Percentiles rank a stretch among this genome's conserved stretches.
Evolutionary conservation across 2,113 vertebrate species (phyloP).

Genomic region (Colistium nudipinnis): DNA sequence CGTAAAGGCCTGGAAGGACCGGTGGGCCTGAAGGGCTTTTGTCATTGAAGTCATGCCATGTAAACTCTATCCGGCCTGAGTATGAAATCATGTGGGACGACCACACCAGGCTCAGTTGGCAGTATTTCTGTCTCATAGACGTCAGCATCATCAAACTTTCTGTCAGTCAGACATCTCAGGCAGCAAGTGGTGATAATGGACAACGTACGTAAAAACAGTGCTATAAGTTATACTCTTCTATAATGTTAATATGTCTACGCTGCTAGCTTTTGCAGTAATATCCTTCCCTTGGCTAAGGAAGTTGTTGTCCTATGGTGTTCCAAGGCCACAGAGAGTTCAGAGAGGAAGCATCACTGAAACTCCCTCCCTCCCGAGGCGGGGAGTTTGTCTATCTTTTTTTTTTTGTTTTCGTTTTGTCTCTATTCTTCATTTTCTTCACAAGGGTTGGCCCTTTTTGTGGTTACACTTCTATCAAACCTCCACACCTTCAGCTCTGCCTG

Average conservation of each 20-base stretch:
- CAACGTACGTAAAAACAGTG: conserved; percentile 81
- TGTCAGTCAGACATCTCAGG: conserved; percentile 79
- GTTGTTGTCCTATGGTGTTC: conserved; percentile 77
- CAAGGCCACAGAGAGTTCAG: conserved; percentile 78
- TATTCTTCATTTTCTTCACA: conserved; percentile 45
- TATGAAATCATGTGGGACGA: background rate
- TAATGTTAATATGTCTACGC: conserved; percentile 79
- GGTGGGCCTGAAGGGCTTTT: background rate
- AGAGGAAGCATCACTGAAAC: conserved; percentile 58
- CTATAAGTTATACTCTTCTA: conserved; percentile 84
- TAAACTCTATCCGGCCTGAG: conserved; percentile 1
- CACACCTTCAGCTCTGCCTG: conserved; percentile 59
- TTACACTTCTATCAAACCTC: conserved; percentile 47
- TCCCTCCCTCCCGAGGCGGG: conserved; percentile 56
- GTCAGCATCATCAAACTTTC: conserved; percentile 74
- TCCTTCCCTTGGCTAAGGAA: conserved; percentile 81
- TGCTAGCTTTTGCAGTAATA: conserved; percentile 79
- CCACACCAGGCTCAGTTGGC: background rate
- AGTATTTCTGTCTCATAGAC: conserved; percentile 23
- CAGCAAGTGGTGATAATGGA: conserved; percentile 82
- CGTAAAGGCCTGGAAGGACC: conserved; percentile 2
- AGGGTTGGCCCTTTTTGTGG: conserved; percentile 47
- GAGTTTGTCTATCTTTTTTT: conserved; percentile 70
- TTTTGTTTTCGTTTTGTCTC: conserved; percentile 52
- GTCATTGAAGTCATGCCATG: conserved; percentile 7